These are phyloP conservation scores for Lagothrix lagotricha DNA, from an alignment of 2,797 vertebrate species.

Conservation along the genomic window DNA sequence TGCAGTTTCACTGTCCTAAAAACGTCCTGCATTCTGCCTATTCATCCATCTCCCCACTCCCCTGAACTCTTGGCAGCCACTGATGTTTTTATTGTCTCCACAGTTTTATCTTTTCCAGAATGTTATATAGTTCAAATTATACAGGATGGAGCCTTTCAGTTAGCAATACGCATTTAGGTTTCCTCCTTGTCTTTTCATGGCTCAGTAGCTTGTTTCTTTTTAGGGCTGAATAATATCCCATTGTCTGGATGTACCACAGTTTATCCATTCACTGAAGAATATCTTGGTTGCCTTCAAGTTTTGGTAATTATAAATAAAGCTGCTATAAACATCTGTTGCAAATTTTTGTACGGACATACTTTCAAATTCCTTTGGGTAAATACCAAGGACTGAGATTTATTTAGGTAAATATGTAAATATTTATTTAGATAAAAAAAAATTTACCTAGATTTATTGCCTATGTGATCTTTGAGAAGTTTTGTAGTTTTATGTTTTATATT, in stretches of 20 bases:
- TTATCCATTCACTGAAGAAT: not conserved
- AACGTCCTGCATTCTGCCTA: too few relatives aligned
- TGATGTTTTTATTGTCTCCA: not conserved
- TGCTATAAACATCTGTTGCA: not conserved
- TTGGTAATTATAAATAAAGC: not conserved
- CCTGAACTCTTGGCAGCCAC: not conserved
- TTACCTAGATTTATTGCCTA: not conserved
- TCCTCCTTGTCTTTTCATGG: not conserved
- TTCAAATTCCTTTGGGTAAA: not conserved
- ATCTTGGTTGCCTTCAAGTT: not conserved
- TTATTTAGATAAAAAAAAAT: not conserved
- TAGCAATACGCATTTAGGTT: not conserved
- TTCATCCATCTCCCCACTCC: not conserved
- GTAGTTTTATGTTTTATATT: not conserved
- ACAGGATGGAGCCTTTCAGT: not conserved
- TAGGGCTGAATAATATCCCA: not conserved
- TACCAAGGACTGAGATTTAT: not conserved
- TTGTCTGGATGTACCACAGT: not conserved
- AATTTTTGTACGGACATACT: not conserved
- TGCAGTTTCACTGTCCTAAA: not conserved
- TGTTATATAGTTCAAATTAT: not conserved
- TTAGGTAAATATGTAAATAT: not conserved
- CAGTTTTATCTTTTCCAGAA: not conserved
- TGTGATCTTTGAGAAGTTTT: not conserved
- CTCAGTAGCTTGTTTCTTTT: not conserved